Percentiles rank a stretch among this genome's conserved stretches.
Conservation (phyloP, 1,140 invertebrate genomes). For the Mesaphorura yosii region DNA sequence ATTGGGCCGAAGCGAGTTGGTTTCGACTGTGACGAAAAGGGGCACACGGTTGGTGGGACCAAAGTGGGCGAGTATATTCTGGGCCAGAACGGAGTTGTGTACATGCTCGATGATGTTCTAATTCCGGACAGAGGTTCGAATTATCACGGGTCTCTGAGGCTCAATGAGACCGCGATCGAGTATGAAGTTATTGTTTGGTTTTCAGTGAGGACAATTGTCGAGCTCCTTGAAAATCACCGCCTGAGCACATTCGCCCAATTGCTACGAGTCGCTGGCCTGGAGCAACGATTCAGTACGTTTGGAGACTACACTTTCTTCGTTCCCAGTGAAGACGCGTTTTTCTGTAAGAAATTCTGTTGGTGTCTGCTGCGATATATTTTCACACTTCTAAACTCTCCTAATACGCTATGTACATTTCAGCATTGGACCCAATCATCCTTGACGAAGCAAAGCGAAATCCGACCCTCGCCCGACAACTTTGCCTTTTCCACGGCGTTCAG, state of each 20-base stretch:
- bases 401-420: conserved; percentile 25
- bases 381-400: neutral
- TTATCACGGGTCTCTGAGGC: neutral
- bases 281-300: conserved; percentile 36
- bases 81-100: conserved; percentile 39
- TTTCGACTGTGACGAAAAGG: conserved; percentile 37
- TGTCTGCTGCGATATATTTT: neutral
- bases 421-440: conserved; percentile 34
- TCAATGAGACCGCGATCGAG: neutral
- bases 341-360: conserved; percentile 32
- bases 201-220: conserved; percentile 37
- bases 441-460: conserved; percentile 34
- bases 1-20: conserved; percentile 33
- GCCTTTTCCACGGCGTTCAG: conserved; percentile 37
- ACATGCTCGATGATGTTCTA: conserved; percentile 39
- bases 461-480: conserved; percentile 36
- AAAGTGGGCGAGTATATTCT: conserved; percentile 31
- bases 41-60: conserved; percentile 35
- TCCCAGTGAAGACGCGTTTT: conserved; percentile 43
- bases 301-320: conserved; percentile 45
- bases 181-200: conserved; percentile 7
- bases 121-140: conserved; percentile 37
- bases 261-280: conserved; percentile 37
- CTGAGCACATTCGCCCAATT: conserved; percentile 37
- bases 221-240: conserved; percentile 35